Evolutionary conservation across 2,888 invertebrate species (phyloP), one percentile per base, ranked within the genome.

Genomic region (Aquatica leii): DNA sequence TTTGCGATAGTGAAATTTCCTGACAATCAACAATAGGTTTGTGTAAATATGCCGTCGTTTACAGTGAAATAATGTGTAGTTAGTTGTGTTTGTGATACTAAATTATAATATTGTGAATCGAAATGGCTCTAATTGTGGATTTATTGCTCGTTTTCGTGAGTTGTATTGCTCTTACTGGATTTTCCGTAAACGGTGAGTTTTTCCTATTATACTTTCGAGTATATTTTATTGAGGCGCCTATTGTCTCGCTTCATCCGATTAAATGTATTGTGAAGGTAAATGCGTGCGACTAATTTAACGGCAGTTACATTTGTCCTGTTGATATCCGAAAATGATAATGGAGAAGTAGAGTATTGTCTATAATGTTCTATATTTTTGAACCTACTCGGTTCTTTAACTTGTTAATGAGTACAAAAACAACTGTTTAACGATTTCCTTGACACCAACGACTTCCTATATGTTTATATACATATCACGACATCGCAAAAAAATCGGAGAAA

Each of bases 51-150:
- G 66, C 50, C 62, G 60, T 60, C 60, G 21, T 56, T 65, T 62
- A 58, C 64, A 56, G 66, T 66, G 64, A 67, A 71, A 69, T 68
- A 70, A 68, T 71, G 71, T 69, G 69, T 65, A 48, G n/a, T 51
- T 59, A 53, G 24, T 43, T 58, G 70, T 71, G 67, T 65, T 24
- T 69, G 70, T 71, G 71, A 67, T 69, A 69, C 68, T 70, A 69
- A 66, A 70, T 67, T 65, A 62, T 67, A 62, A 65, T 60, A 53
- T 59, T 62, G 68, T 69, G 66, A 58, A 35, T 24, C 58, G 66
- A 69, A 68, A 73, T 73, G 71, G 71, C 61, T 58, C 59, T 58
- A 53, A 50, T 67, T 65, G 66, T 68, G 71, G 71, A 73, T 73
- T 68, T 73, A 67, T 48, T 61, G 20, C 40, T 21, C 21, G 41